Evolutionary conservation across 2,797 vertebrate genomes (phyloP), one percentile per base, ranked within the genome.

Genomic region (Florisuga fusca): DNA sequence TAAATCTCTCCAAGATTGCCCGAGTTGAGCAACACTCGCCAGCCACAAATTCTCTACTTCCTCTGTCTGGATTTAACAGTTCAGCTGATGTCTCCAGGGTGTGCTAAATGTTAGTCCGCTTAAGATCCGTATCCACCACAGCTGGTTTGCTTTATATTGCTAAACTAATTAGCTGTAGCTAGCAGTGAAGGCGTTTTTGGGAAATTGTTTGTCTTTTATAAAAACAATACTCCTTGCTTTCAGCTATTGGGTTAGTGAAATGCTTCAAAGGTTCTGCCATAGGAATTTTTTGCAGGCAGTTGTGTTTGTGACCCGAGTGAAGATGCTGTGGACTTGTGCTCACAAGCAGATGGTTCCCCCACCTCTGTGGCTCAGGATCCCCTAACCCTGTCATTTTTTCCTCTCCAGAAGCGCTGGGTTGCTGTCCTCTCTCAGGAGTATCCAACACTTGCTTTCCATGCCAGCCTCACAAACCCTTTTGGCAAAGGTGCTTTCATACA

Each of bases 401-500:
- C 79, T 93, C 78, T 74, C 15, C 93, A 99, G 99, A 99, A 99
- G 98, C 99, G 98, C 26, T 99, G 99, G 99, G 99, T 99, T 46
- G 99, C 99, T 10, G 34, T 99, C 54, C 98, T 99, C n/a, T 99
- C 99, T 87, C 98, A 99, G 72, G 99, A 99, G 75, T 98, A 99
- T 84, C 99, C 99, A 17, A 99, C 99, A 6, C 98, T 99, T 34
- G 99, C 99, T 76, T 99, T 99, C 97, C 99, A 99, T 1, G 99
- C 99, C 73, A 99, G 99, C 97, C 99, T 99, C 88, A 99, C 99
- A 43, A 99, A 99, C 96, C 98, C 99, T 2, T 99, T 99, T 51
- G 99, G 99, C 67, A 99, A 99, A 96, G 99, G 99, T 88, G 99
- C 99, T 11, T 99, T 99, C 90, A 99, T 99, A 92, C 99, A 99